Evolutionary conservation across 2,113 vertebrate genomes (phyloP).

Genomic region (Mormyrus lacerda): DNA sequence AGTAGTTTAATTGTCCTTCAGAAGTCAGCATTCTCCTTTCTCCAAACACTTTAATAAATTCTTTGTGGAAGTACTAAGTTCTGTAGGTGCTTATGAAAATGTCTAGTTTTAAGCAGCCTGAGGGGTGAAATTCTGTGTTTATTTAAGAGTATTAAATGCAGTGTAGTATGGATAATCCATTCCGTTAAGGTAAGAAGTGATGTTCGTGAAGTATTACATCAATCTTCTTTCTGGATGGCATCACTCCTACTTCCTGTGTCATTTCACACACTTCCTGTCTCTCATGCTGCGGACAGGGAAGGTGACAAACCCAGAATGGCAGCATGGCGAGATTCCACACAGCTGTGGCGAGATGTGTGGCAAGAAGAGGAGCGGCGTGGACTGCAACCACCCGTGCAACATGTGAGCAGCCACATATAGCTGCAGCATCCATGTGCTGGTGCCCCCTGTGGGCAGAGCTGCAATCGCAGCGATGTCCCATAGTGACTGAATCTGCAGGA

Average conservation of each 20-base stretch:
- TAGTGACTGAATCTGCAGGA: background rate
- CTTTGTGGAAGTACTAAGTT: background rate
- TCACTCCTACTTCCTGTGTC: background rate
- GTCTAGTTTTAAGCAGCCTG: background rate
- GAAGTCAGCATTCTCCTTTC: background rate
- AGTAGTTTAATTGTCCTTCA: background rate
- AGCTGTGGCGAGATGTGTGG: conserved; percentile 97
- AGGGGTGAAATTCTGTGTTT: background rate
- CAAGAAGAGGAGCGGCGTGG: conserved; percentile 78
- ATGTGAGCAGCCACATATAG: conserved; percentile 68
- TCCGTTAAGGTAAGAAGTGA: background rate
- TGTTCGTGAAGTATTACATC: background rate
- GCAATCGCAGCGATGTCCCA: background rate
- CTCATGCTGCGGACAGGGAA: conserved; percentile 65
- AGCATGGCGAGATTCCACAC: conserved; percentile 94
- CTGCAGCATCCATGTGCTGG: too few relatives aligned
- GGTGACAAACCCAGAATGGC: conserved; percentile 92
- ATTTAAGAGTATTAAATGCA: background rate
- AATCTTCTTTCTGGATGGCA: background rate
- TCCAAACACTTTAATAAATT: background rate
- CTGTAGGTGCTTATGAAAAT: background rate
- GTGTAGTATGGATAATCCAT: background rate
- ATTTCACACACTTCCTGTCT: conserved; percentile 17
- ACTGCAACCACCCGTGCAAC: conserved; percentile 93
- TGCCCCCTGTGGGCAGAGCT: background rate